Conservation (phyloP, 2,797 vertebrate species). For the Diplodus sargus region DNA sequence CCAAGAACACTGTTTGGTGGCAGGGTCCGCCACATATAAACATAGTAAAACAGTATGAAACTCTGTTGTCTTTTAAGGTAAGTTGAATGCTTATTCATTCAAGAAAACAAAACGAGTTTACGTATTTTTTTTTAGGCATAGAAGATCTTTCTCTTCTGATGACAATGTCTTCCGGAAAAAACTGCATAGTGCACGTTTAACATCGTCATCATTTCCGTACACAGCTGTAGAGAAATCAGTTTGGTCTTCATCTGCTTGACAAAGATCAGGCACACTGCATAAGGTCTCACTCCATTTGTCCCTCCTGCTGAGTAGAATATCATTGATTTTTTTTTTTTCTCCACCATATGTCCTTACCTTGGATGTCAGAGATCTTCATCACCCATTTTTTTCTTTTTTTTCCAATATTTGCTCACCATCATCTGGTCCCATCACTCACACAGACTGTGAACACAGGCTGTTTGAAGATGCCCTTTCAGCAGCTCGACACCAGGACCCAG, state of each 20-base stretch:
- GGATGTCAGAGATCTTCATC: conserved; percentile 67
- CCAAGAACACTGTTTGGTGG: too few species aligned
- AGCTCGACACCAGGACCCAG: background rate
- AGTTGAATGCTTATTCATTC: too few species aligned
- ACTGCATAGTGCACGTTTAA: too few species aligned
- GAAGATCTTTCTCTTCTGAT: too few species aligned
- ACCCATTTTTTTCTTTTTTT: conserved; percentile 32
- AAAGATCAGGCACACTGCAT: conserved; percentile 51
- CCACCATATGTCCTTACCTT: conserved; percentile 66
- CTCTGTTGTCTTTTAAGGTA: too few species aligned
- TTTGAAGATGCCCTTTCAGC: conserved; percentile 61
- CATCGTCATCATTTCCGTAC: too few species aligned
- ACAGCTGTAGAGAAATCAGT: conserved; percentile 4
- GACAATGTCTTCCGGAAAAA: too few species aligned
- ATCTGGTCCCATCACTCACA: conserved; percentile 50
- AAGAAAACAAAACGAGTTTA: too few species aligned
- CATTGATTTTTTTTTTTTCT: conserved; percentile 59
- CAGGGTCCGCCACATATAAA: too few species aligned
- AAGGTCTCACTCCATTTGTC: conserved; percentile 61
- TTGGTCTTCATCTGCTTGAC: conserved; percentile 30
- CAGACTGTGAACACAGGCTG: conserved; percentile 22
- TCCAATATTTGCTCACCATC: conserved; percentile 68
- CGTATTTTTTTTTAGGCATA: too few species aligned
- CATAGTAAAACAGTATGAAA: too few species aligned
- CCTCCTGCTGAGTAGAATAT: conserved; percentile 59